These are phyloP conservation scores for Theodoxus fluviatilis DNA, from an alignment of 2,888 invertebrate genomes.

Conservation along the genomic window DNA sequence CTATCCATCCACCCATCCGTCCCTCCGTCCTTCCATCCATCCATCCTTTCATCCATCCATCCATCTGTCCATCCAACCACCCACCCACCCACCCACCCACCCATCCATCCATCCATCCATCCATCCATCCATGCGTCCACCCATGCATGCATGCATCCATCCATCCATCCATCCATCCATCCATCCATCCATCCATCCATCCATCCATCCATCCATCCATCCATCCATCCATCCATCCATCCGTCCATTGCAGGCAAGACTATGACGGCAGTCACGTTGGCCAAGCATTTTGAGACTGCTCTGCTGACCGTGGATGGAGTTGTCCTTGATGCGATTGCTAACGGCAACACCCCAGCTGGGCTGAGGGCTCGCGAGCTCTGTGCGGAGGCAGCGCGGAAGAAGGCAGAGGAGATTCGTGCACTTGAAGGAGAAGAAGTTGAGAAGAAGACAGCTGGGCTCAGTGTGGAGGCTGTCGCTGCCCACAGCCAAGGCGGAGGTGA, in stretches of 20 bases:
- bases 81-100: no score
- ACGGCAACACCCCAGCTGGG: slow-evolving; percentile 60
- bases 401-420: slow-evolving; percentile 49
- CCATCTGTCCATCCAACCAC: no score
- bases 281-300: slow-evolving; percentile 63
- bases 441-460: slow-evolving; percentile 56
- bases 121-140: no score
- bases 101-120: no score
- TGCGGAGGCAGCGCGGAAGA: slow-evolving; percentile 58
- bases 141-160: no score
- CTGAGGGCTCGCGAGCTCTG: slow-evolving; percentile 61
- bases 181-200: no score
- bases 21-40: no score
- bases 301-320: slow-evolving; percentile 63
- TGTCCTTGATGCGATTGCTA: slow-evolving; percentile 64
- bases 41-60: no score
- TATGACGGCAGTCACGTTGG: slow-evolving; percentile 54
- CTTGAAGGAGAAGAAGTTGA: slow-evolving; percentile 55
- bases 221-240: no score
- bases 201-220: no score
- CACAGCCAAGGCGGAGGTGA: slow-evolving; percentile 55
- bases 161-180: no score
- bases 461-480: slow-evolving; percentile 63
- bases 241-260: slow-evolving; percentile 63
- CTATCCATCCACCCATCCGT: no score